A percentile compares a stretch with the other conserved stretches of the same genome.
Evolutionary conservation across 2,797 vertebrate genomes (phyloP).

Genomic region (Acanthurus tractus): DNA sequence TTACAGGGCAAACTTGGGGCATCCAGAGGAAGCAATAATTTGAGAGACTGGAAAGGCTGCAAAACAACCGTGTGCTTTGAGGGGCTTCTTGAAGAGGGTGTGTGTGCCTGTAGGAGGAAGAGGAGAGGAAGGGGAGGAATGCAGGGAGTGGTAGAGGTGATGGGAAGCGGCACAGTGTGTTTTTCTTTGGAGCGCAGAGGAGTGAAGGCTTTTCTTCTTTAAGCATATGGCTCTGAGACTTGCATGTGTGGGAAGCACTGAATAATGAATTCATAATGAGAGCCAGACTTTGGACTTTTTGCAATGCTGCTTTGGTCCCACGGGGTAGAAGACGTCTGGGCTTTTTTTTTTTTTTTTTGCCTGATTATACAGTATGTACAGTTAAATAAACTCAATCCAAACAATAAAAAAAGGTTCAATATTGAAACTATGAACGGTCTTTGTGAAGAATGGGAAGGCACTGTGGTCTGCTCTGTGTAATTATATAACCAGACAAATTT

Average conservation of each 20-base stretch:
- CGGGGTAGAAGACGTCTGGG: slow-evolving; percentile 29
- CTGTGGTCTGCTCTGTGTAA: background rate
- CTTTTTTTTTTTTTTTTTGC: slow-evolving; percentile 3
- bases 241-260: slow-evolving; percentile 68
- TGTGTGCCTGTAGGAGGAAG: slow-evolving; percentile 25
- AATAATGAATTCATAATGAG: slow-evolving; percentile 73
- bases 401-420: background rate
- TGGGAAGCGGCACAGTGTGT: slow-evolving; percentile 40
- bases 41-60: slow-evolving; percentile 18
- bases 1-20: slow-evolving; percentile 52
- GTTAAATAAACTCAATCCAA: background rate
- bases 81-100: slow-evolving; percentile 7
- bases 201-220: slow-evolving; percentile 48
- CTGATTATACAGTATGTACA: slow-evolving; percentile 21
- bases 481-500: slow-evolving; percentile 31
- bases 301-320: slow-evolving; percentile 36
- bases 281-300: slow-evolving; percentile 49
- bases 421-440: background rate
- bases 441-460: background rate
- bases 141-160: slow-evolving; percentile 42
- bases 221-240: slow-evolving; percentile 59
- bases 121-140: background rate
- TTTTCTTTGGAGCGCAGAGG: slow-evolving; percentile 33
- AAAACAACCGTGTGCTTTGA: slow-evolving; percentile 27
- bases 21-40: slow-evolving; percentile 45